Conservation (phyloP, 2,888 invertebrate genomes). For the Hypolimnas misippus region DNA sequence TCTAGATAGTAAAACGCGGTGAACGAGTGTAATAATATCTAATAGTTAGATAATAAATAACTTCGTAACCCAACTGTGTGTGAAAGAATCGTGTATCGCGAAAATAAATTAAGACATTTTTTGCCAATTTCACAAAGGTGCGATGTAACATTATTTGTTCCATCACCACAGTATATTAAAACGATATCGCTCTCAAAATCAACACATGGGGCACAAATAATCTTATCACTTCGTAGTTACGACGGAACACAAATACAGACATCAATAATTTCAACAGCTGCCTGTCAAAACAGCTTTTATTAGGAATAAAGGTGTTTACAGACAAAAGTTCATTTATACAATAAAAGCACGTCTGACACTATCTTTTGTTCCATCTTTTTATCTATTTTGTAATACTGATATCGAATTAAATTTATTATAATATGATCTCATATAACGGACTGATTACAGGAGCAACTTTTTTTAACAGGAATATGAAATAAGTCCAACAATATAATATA, state of each 20-base stretch:
- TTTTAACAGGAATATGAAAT: neutral
- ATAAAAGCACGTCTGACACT: constrained; percentile 53
- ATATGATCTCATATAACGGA: constrained; percentile 1
- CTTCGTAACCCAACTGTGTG: too few relatives aligned
- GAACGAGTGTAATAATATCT: too few relatives aligned
- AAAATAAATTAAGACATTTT: constrained; percentile 11
- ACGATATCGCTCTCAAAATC: constrained; percentile 44
- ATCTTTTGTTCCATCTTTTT: constrained; percentile 77
- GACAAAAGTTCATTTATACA: constrained; percentile 60
- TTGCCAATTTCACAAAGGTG: constrained; percentile 29
- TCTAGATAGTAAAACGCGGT: neutral
- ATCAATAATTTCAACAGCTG: constrained; percentile 66
- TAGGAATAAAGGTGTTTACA: constrained; percentile 77
- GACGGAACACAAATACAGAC: constrained; percentile 53
- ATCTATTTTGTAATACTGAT: constrained; percentile 61
- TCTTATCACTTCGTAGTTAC: constrained; percentile 44
- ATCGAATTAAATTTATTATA: constrained; percentile 49
- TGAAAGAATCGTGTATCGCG: too few relatives aligned
- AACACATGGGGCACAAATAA: constrained; percentile 45
- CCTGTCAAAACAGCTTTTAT: constrained; percentile 75
- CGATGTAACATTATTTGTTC: constrained; percentile 23
- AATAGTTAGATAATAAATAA: too few relatives aligned
- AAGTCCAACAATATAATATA: too few relatives aligned
- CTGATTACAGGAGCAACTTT: neutral
- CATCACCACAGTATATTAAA: constrained; percentile 26